Evolutionary conservation across 2,797 vertebrate species (phyloP), one percentile per base, ranked within the genome.

Genomic region (Furcifer pardalis): DNA sequence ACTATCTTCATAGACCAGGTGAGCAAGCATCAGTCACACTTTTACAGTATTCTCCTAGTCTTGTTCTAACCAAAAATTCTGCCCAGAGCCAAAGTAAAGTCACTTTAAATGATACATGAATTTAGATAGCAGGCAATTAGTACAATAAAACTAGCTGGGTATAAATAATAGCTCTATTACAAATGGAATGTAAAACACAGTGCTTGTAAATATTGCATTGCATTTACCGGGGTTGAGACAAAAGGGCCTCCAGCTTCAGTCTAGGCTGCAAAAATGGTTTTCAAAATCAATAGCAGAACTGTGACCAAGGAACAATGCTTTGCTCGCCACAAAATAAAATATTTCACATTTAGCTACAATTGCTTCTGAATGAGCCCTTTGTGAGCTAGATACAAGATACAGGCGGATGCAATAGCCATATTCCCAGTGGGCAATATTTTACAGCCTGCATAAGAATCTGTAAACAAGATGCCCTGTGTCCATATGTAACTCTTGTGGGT

Each of bases 261-360:
- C 85, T 30, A 46, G 63, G 56, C 75, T 79, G 30, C 65, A 66
- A 79, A 78, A 77, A 81, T 83, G 37, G 83, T 68, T 76, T 81
- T 75, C 19, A 81, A 81, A 88, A 89, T 90, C 87, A 77, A 84
- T 84, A 76, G 88, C 66, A 85, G 88, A 92, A 89, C 23, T 88
- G 68, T 81, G 46, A 6, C 52, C 66, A 6, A 76, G 87, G 78
- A 87, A 84, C 88, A 87, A 87, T 78, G 86, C 17, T 76, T 77
- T 46, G 66, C 77, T 91, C 78, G 4, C 71, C 2, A 37, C 42
- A 1, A 87, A 30, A 59, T 0, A 0, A 81, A 87, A 83, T 35
- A 72, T 75, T 83, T 75, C 30, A 1, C 81, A 7, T 80, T n/a
- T 1, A 68, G 62, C 80, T 87, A 74, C 74, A 84, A 73, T 60